Conservation (phyloP, 2,113 vertebrate species). For the Indri indri region DNA sequence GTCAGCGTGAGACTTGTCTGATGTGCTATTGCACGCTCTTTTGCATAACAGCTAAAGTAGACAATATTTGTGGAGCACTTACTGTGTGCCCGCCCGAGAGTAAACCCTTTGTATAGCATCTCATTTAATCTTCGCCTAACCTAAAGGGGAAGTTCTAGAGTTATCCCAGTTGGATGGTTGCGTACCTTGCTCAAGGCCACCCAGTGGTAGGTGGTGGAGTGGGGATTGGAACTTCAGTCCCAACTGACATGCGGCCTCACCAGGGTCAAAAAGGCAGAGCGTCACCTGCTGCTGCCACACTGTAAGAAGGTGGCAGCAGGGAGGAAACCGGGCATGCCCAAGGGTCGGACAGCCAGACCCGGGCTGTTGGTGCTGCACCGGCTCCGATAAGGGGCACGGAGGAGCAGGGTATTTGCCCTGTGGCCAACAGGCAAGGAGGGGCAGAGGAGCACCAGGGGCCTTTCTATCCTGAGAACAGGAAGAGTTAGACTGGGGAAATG, state of each 20-base stretch:
- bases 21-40: background rate
- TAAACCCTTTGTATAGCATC: background rate
- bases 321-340: no score
- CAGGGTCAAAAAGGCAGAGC: background rate
- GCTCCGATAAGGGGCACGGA: background rate
- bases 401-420: background rate
- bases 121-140: background rate
- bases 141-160: background rate
- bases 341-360: background rate
- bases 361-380: no score
- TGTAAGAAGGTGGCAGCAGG: background rate
- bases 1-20: background rate
- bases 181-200: background rate
- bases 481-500: background rate
- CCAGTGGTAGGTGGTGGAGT: fast-evolving
- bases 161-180: background rate
- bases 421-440: background rate
- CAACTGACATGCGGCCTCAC: background rate
- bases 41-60: background rate
- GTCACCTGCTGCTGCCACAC: background rate
- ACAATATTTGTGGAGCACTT: background rate
- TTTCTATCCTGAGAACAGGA: background rate
- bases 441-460: background rate
- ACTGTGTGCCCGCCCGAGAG: fast-evolving
- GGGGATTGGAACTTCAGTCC: background rate